phyloP scores from a whole-genome alignment of 53 echinoderm and acorn worm species.

The Glandiceps talaboti region DNA sequence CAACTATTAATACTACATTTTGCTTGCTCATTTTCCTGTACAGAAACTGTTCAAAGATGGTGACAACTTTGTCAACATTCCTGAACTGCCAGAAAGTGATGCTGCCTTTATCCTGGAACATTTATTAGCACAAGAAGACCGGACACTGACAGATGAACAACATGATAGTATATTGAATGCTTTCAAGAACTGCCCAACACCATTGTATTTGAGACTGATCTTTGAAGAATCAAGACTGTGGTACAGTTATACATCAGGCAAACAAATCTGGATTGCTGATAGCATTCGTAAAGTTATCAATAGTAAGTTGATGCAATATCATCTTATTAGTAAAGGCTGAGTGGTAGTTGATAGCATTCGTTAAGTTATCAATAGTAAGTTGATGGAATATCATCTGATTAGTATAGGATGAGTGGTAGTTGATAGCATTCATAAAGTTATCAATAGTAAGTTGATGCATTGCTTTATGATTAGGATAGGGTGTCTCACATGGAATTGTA shows the following conservation, averaged over 20 bases:
- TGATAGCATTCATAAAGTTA: conserved; percentile 40
- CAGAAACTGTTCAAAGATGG: conserved; percentile 23
- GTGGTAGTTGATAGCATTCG: too few relatives aligned
- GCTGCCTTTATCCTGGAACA: conserved; percentile 32
- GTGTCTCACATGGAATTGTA: too few relatives aligned
- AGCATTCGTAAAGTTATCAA: conserved; percentile 54
- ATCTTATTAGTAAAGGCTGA: too few relatives aligned
- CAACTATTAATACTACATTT: neutral
- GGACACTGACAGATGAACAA: conserved; percentile 46
- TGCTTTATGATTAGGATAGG: too few relatives aligned
- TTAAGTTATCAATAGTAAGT: too few relatives aligned
- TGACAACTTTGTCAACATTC: conserved; percentile 28
- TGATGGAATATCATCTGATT: too few relatives aligned
- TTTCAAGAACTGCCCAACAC: conserved; percentile 34
- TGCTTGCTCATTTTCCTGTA: neutral
- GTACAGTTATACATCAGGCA: conserved; percentile 44
- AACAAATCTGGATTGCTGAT: conserved; percentile 41
- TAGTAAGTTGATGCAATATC: too few relatives aligned
- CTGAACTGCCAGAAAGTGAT: conserved; percentile 36
- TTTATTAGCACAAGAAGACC: conserved; percentile 19
- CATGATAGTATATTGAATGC: conserved; percentile 28
- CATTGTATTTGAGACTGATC: conserved; percentile 42
- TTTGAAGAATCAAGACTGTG: conserved; percentile 45
- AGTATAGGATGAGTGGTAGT: too few relatives aligned
- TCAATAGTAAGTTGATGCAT: conserved; percentile 75